These are phyloP conservation scores for Lepidochrysops patricia DNA, from an alignment of 2,888 invertebrate genomes.

Conservation along the genomic window DNA sequence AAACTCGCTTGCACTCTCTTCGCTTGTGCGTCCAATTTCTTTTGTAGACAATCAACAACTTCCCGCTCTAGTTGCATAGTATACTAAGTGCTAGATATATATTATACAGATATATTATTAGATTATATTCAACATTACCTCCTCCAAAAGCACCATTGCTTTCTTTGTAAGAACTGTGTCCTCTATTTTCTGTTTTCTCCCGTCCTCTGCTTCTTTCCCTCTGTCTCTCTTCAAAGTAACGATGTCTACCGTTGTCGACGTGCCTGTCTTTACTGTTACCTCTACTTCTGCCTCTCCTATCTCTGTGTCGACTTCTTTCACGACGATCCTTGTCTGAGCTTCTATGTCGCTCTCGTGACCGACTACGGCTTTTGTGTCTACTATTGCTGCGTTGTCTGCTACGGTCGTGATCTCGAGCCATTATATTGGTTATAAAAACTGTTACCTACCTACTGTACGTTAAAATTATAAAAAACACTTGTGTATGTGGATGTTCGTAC, in stretches of 20 bases:
- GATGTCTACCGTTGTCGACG: constrained; percentile 21
- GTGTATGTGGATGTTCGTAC: neutral
- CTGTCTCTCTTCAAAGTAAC: constrained; percentile 21
- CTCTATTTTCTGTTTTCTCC: constrained; percentile 29
- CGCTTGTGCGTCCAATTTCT: too few species aligned
- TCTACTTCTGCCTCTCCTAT: constrained; percentile 22
- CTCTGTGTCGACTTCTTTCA: constrained; percentile 26
- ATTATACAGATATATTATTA: too few species aligned
- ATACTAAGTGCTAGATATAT: too few species aligned
- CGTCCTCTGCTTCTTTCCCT: constrained; percentile 23
- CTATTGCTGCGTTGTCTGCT: constrained; percentile 34
- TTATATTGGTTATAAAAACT: constrained; percentile 17
- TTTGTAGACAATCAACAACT: too few species aligned
- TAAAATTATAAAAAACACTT: neutral
- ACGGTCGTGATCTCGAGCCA: constrained; percentile 37
- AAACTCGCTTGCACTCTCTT: too few species aligned
- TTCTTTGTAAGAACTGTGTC: constrained; percentile 35
- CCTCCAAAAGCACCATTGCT: constrained; percentile 44
- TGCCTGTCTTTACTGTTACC: constrained; percentile 17
- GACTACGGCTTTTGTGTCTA: constrained; percentile 27
- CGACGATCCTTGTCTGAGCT: constrained; percentile 22
- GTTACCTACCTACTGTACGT: neutral
- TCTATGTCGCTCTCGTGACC: constrained; percentile 22
- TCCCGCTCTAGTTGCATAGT: too few species aligned
- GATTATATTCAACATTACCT: too few species aligned